Conservation (phyloP, 2,797 vertebrate species). For the Intellagama lesueurii region DNA sequence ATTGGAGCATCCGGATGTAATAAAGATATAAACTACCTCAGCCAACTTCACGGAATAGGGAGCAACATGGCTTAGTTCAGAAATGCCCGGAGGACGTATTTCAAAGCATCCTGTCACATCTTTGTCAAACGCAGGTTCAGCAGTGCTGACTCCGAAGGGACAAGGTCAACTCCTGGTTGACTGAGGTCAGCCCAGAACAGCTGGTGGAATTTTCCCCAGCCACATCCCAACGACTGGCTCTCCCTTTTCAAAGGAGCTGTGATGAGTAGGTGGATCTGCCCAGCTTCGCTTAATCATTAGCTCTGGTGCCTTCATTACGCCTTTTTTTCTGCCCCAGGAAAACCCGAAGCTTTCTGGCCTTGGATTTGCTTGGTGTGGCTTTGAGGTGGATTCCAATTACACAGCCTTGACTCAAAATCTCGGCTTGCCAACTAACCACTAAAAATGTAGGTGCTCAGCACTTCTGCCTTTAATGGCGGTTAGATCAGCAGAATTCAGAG, state of each 20-base stretch:
- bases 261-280: not conserved
- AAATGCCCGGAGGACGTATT: not conserved
- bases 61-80: too few relatives aligned
- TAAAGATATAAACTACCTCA: too few relatives aligned
- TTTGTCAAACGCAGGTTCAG: not conserved
- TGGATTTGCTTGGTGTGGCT: not conserved
- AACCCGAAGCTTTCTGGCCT: not conserved
- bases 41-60: too few relatives aligned
- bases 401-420: not conserved
- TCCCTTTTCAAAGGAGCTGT: not conserved
- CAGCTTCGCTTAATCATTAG: not conserved
- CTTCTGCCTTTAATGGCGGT: not conserved
- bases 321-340: too few relatives aligned
- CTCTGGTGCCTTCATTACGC: not conserved
- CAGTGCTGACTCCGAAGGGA: not conserved
- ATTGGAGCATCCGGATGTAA: too few relatives aligned
- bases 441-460: not conserved
- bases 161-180: too few relatives aligned
- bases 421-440: not conserved
- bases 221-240: accelerated
- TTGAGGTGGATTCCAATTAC: not conserved
- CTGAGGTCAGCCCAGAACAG: not conserved
- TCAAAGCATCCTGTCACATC: not conserved
- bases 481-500: not conserved
- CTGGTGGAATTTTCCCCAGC: not conserved